Evolutionary conservation across 2,113 vertebrate species (phyloP).

Genomic region (Ammospiza nelsoni): DNA sequence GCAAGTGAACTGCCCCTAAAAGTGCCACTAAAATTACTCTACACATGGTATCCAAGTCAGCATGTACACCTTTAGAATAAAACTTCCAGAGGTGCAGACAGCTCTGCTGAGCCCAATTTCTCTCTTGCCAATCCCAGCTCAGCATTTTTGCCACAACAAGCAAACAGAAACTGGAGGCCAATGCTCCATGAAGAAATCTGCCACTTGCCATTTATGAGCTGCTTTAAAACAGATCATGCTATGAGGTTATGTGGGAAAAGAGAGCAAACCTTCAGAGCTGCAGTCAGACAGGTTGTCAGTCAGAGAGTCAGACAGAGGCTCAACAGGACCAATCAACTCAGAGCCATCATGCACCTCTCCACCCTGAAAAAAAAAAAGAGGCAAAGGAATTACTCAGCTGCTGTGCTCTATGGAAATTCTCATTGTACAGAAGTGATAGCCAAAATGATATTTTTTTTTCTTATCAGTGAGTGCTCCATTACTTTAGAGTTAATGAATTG

Average conservation of each 20-base stretch:
- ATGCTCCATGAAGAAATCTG: not conserved
- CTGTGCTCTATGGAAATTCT: not conserved
- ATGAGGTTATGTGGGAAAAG: not conserved
- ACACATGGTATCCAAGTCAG: fast-evolving
- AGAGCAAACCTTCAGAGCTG: slow-evolving; percentile 89
- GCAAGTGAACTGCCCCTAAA: not conserved
- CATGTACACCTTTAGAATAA: not conserved
- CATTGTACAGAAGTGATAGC: not conserved
- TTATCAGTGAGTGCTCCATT: not conserved
- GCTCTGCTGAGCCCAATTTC: not conserved
- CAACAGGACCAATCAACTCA: slow-evolving; percentile 93
- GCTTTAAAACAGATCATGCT: not conserved
- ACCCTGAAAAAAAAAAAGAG: slow-evolving; percentile 77
- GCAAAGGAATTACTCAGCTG: not conserved
- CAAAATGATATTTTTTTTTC: not conserved
- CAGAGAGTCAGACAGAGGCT: slow-evolving; percentile 83
- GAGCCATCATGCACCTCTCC: slow-evolving; percentile 95
- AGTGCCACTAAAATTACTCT: not conserved
- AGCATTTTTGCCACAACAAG: not conserved
- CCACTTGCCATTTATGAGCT: fast-evolving
- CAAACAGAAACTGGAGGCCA: not conserved
- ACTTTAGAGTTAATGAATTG: not conserved
- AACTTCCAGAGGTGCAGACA: not conserved
- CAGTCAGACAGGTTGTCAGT: slow-evolving; percentile 88
- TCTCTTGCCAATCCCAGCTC: not conserved